These are phyloP conservation scores for Callopanchax toddi DNA, from an alignment of 2,113 vertebrate species.

Conservation along the genomic window DNA sequence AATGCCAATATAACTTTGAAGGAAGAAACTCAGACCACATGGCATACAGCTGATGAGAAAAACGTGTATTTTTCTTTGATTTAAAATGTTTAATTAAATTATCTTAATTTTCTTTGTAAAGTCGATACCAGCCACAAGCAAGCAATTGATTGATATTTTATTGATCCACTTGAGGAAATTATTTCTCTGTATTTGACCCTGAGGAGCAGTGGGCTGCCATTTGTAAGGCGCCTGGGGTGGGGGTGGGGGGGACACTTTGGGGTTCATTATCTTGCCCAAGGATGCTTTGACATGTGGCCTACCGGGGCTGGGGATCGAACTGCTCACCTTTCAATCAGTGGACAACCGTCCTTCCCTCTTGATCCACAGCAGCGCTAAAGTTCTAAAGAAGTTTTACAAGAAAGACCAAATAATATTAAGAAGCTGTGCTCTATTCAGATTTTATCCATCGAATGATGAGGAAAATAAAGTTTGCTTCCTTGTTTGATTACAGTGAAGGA, in stretches of 20 bases:
- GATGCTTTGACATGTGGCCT: no score
- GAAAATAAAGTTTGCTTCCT: slow-evolving; percentile 5
- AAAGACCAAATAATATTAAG: neutral
- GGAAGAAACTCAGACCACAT: slow-evolving; percentile 67
- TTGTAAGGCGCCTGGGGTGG: no score
- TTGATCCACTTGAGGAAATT: no score
- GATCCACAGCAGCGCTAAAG: no score
- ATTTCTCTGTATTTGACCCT: no score
- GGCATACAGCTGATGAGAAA: slow-evolving; percentile 69
- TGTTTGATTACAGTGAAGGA: slow-evolving; percentile 1
- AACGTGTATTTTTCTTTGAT: slow-evolving; percentile 32
- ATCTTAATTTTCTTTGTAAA: slow-evolving; percentile 15
- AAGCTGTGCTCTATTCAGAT: neutral
- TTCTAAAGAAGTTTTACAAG: slow-evolving; percentile 4
- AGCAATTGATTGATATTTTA: slow-evolving; percentile 11
- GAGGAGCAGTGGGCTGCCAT: no score
- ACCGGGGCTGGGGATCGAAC: no score
- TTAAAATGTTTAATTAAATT: slow-evolving; percentile 28
- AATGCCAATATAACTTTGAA: slow-evolving; percentile 76
- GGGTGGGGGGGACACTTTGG: no score
- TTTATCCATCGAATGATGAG: slow-evolving; percentile 12
- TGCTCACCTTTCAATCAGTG: no score
- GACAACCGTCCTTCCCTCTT: no score
- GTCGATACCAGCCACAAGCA: slow-evolving; percentile 36
- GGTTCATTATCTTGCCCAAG: no score